Percentiles rank a stretch among this genome's conserved stretches.
Conservation (phyloP, 2,888 invertebrate species). For the Pterobdella sp. region DNA sequence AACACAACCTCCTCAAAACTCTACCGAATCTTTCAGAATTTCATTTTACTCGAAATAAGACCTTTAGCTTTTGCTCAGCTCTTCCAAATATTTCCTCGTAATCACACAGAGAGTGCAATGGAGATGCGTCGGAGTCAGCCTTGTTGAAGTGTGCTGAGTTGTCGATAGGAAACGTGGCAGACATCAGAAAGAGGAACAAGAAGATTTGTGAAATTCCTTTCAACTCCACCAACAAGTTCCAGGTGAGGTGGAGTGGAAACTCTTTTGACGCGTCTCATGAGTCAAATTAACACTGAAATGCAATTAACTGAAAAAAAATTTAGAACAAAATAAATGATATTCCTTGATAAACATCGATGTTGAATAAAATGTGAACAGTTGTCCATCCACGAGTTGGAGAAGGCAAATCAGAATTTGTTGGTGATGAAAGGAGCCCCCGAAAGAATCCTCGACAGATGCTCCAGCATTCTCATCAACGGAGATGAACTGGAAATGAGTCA, state of each 20-base stretch:
- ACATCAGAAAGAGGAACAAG: conserved; percentile 47
- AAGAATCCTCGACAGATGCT: conserved; percentile 79
- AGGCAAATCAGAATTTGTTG: conserved; percentile 45
- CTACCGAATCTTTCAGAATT: too few relatives aligned
- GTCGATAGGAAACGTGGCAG: conserved; percentile 47
- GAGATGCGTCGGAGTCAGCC: conserved; percentile 55
- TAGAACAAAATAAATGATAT: too few relatives aligned
- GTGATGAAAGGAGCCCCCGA: conserved; percentile 91
- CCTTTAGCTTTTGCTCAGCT: too few relatives aligned
- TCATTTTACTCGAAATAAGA: too few relatives aligned
- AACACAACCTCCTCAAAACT: too few relatives aligned
- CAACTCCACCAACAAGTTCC: conserved; percentile 55
- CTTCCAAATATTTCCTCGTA: not conserved
- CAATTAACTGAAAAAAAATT: too few relatives aligned
- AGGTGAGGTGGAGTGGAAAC: conserved; percentile 40
- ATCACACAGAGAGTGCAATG: conserved; percentile 50
- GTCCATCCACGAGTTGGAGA: conserved; percentile 81
- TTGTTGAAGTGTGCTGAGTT: conserved; percentile 51
- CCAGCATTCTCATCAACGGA: conserved; percentile 82
- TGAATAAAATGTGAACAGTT: too few relatives aligned
- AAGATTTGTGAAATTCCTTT: conserved; percentile 53
- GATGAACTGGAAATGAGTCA: conserved; percentile 82
- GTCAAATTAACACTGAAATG: not conserved
- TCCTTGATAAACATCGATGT: too few relatives aligned
- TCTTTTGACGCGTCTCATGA: not conserved